Base-by-base conservation (phyloP, 2,797 vertebrate genomes). In the Rhodeus uyekii region DNA sequence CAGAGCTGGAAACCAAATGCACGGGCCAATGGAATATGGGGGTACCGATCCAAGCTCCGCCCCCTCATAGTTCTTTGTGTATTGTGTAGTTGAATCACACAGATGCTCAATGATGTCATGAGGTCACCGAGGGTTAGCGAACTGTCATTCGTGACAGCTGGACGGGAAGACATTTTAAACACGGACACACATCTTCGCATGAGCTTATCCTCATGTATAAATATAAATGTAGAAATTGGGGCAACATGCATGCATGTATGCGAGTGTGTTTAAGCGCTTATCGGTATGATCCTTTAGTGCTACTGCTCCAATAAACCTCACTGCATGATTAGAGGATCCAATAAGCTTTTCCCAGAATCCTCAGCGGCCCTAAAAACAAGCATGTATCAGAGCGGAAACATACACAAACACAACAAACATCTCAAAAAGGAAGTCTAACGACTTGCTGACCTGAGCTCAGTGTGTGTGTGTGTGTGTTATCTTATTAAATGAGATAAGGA, bases 341-440 rank as follows among this genome's bases (percentile, higher is more conserved):
- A 69, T 46, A 83, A 32, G 63, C 82, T 76, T 84, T 84, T 55
- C 36, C 55, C 79, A 81, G 69, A 76, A 80, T 64, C 64, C 44
- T 58, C 24, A n/a, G 71, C 27, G 27, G 24, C 8, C 55, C 44
- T 19, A 55, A 60, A 69, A 76, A 63, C 73, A 76, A 85, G 81
- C 53, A 75, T 87, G 91, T 86, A 90, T 88, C 88, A 80, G 88
- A 88, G 83, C 44, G 86, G 60, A 27, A 71, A 44, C 50, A 86
- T 81, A 89, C 86, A 89, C 38, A 60, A 61, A 67, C 48, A 75
- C 61, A 86, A 89, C 61, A 87, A 86, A 89, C 61, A 87, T 84
- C 87, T 90, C 78, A 86, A 90, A 88, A 86, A 92, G 87, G 88
- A 89, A 82, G 86, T 22, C 8, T 50, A 63, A 85, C 80, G 78